phyloP scores from a whole-genome alignment of 2,113 vertebrate species.

The Poecile atricapillus region DNA sequence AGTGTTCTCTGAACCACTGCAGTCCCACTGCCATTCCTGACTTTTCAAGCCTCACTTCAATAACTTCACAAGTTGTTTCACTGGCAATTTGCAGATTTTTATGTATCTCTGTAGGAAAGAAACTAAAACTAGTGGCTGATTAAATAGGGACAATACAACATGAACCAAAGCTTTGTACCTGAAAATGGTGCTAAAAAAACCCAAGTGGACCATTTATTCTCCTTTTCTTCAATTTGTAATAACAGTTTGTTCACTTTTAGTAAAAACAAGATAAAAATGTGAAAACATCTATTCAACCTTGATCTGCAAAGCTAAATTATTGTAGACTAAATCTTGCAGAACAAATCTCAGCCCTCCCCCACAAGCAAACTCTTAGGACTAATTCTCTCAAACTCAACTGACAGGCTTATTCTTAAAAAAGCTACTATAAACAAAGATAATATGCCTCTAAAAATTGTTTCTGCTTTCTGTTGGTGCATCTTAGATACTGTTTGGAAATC shows the following conservation, averaged over 20 bases:
- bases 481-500: neutral
- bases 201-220: neutral
- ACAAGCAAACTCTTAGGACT: neutral
- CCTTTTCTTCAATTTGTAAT: neutral
- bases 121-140: neutral
- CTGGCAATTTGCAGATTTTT: neutral
- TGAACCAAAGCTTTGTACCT: neutral
- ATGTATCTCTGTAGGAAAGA: neutral
- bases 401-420: neutral
- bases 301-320: neutral
- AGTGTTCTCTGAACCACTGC: accelerated
- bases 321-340: neutral
- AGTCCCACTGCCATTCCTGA: neutral
- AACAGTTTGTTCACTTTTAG: neutral
- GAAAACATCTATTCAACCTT: neutral
- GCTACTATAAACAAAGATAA: neutral
- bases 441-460: neutral
- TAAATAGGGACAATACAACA: neutral
- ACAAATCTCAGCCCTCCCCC: neutral
- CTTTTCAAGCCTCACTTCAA: neutral
- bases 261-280: neutral
- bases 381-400: neutral
- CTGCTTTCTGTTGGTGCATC: neutral
- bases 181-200: neutral
- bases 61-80: neutral